Conservation (phyloP, 2,888 invertebrate species). For the Nycteola revayana region DNA sequence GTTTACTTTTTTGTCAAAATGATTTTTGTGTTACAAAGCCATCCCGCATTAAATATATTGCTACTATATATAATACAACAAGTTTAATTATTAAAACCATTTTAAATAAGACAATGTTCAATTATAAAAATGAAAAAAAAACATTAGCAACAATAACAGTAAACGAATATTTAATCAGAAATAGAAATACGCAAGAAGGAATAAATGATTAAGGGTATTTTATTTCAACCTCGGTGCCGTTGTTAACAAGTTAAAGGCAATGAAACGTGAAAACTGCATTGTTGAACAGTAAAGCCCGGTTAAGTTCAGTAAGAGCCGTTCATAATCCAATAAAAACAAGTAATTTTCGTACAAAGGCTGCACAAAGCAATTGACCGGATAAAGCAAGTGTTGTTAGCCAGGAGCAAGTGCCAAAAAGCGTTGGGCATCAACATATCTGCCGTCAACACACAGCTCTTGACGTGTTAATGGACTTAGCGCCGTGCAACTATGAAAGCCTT, state of each 20-base stretch:
- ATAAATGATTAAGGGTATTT: conserved; percentile 19
- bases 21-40: too few species aligned
- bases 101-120: too few species aligned
- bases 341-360: conserved; percentile 44
- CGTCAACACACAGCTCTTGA: conserved; percentile 58
- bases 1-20: too few species aligned
- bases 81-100: too few species aligned
- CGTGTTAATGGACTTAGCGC: conserved; percentile 63
- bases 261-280: conserved; percentile 30
- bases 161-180: too few species aligned
- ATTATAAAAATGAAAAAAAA: too few species aligned
- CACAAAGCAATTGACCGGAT: conserved; percentile 57
- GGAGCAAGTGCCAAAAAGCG: conserved; percentile 35
- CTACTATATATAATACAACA: too few species aligned
- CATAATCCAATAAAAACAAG: conserved; percentile 46
- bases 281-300: conserved; percentile 23
- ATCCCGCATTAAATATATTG: too few species aligned
- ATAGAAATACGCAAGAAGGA: conserved; percentile 2
- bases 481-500: conserved; percentile 49
- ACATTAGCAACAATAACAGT: too few species aligned
- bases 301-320: conserved; percentile 22
- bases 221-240: conserved; percentile 9
- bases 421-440: conserved; percentile 54
- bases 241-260: conserved; percentile 22
- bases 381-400: conserved; percentile 41